A percentile compares a stretch with the other conserved stretches of the same genome.
These are phyloP conservation scores for Allolobophora icterica DNA, from an alignment of 2,888 invertebrate genomes.

Conservation along the genomic window DNA sequence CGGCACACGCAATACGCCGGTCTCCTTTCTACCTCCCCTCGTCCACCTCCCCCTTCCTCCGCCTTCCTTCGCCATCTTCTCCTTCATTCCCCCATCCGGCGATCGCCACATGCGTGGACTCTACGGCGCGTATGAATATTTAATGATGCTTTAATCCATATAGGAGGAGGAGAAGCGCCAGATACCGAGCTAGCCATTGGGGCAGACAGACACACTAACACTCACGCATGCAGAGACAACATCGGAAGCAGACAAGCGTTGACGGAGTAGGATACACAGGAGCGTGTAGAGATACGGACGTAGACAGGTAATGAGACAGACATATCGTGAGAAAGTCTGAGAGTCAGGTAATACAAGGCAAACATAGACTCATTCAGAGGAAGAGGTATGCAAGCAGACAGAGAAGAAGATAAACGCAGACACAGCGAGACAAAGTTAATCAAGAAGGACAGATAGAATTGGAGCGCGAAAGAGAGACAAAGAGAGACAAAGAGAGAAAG, in stretches of 20 bases:
- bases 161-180: neutral
- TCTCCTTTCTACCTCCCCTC: neutral
- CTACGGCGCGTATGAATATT: neutral
- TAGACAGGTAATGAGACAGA: neutral
- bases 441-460: neutral
- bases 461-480: neutral
- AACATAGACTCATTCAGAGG: neutral
- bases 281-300: neutral
- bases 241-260: neutral
- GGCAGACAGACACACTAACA: neutral
- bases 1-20: conserved; percentile 34
- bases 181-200: neutral
- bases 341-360: neutral
- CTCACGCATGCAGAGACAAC: neutral
- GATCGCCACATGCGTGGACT: neutral
- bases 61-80: conserved; percentile 27
- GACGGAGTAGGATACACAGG: neutral
- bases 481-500: neutral
- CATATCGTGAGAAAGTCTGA: no score
- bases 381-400: neutral
- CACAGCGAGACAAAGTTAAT: neutral
- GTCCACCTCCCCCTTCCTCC: conserved; percentile 27
- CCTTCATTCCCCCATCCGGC: neutral
- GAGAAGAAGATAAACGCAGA: neutral
- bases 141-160: conserved; percentile 21